Base-by-base conservation (phyloP, 2,888 invertebrate species). In the Clanis bilineata region DNA sequence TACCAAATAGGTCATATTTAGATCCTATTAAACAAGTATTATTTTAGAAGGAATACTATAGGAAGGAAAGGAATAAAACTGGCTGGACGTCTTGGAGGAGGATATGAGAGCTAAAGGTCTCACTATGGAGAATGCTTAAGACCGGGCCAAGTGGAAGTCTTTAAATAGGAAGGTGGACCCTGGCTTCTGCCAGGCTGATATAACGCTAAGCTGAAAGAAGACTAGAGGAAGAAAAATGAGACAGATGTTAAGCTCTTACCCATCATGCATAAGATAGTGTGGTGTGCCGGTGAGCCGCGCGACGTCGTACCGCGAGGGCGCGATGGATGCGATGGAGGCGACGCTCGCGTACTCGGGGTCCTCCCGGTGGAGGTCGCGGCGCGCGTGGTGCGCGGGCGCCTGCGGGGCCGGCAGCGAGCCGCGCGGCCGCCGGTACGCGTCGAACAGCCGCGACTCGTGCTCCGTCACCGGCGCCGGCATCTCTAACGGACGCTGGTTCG, bases 401-500 rank as follows among this genome's bases (percentile, higher is more conserved):
- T 87, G 86, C 56, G 90, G 87, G 62, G 86, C 86, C 59, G 88
- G 84, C 69, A 86, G 76, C 63, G 87, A 74, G 58, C 86, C 85
- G 68, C 92, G 82, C 59, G 88, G 86, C 71, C 85, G 79, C 56
- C 92, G 85, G 76, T 90, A 90, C 65, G 88, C 89, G 76, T 94
- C 85, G 84, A 93, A 85, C 84, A 91, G 84, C 80, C 88, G 83
- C 73, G 91, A 91, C 80, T 82, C 93, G 84, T 82, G 93, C 78
- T 83, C 93, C 65, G 84, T 86, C 68, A 87, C 87, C 67, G 85
- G 93, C 71, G 82, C 90, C 72, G 82, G 91, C 92, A 93, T 87
- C 57, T 92, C 91, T 70, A 92, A 78, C 4, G 88, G 91, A 63
- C 94, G 93, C 82, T 95, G 96, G 88, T 97, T 97, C 69, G 96